Conservation (phyloP, 2,797 vertebrate species). For the Gymnoscopelus microlampas region DNA sequence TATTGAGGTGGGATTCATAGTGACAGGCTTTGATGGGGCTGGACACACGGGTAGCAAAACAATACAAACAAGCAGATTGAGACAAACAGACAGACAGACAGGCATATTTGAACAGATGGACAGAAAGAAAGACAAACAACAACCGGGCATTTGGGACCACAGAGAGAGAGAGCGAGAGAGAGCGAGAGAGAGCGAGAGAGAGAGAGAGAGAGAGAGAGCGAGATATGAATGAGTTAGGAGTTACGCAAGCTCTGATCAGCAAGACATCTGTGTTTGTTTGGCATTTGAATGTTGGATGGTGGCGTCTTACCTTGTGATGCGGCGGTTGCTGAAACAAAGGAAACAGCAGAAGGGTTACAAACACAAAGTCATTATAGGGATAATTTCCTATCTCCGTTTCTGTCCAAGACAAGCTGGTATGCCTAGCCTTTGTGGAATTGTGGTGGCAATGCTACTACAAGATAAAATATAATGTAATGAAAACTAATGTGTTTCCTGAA, state of each 20-base stretch:
- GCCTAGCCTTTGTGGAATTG: no score
- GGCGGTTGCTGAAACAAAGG: constrained; percentile 84
- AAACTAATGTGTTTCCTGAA: no score
- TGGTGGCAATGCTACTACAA: no score
- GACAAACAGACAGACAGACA: constrained; percentile 29
- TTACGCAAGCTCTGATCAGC: not conserved
- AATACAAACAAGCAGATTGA: not conserved
- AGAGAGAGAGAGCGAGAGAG: not conserved
- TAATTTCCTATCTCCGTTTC: no score
- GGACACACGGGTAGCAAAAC: constrained; percentile 15
- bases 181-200: not conserved
- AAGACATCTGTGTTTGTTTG: not conserved
- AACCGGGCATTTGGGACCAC: not conserved
- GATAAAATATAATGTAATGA: no score
- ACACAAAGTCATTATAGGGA: not conserved
- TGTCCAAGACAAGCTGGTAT: no score
- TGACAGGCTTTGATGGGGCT: constrained; percentile 89
- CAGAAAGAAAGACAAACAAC: not conserved
- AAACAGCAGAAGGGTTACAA: constrained; percentile 38
- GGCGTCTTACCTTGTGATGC: constrained; percentile 85
- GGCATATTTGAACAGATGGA: not conserved
- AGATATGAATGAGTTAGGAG: not conserved
- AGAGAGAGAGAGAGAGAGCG: not conserved
- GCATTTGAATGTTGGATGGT: no score
- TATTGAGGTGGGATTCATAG: constrained; percentile 92